Conservation (phyloP, 2,113 vertebrate species). For the Lepidothrix coronata region DNA sequence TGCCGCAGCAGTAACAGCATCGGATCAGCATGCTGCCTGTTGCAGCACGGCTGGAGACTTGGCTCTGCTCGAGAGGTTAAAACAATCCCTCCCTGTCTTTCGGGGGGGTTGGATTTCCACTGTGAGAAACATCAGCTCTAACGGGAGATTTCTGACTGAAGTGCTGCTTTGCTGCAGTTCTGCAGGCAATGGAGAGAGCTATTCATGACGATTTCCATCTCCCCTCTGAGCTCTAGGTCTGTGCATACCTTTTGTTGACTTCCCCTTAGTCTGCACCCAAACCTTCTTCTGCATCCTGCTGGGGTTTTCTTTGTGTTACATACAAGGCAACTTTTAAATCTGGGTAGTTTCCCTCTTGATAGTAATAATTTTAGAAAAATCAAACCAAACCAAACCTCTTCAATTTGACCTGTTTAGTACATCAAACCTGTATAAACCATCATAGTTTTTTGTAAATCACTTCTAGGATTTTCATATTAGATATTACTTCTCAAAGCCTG, state of each 20-base stretch:
- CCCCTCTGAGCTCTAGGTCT: not conserved
- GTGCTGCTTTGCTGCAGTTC: not conserved
- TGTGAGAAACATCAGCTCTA: not conserved
- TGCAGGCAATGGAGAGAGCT: not conserved
- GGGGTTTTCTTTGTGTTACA: not conserved
- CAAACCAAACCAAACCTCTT: not conserved
- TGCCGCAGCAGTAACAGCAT: not conserved
- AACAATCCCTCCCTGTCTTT: conserved; percentile 16
- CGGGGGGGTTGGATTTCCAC: not conserved
- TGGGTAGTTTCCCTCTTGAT: not conserved
- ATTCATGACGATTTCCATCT: not conserved
- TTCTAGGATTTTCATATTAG: not conserved
- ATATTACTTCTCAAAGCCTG: not conserved
- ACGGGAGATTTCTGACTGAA: not conserved
- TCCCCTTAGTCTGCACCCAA: not conserved
- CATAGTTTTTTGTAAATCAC: not conserved
- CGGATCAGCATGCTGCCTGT: not conserved
- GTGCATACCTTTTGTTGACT: not conserved
- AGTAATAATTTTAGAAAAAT: not conserved
- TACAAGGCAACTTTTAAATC: not conserved
- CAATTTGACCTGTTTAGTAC: not conserved
- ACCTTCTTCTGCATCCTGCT: not conserved
- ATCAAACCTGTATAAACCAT: not conserved
- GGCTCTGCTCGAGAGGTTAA: not conserved
- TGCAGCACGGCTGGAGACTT: not conserved